phyloP scores from a whole-genome alignment of 1,140 invertebrate species.

The Lamellibrachia luymesi region DNA sequence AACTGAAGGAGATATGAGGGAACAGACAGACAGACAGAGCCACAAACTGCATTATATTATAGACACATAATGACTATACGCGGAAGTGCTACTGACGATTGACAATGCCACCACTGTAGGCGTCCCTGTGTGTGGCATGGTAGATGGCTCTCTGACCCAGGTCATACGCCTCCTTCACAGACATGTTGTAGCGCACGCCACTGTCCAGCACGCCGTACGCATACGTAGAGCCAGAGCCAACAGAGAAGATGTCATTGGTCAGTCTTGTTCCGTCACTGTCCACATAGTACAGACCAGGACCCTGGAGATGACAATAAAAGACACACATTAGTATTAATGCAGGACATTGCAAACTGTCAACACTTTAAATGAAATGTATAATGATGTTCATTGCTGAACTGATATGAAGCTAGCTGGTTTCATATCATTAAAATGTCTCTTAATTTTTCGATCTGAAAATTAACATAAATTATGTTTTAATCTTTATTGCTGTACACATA shows the following conservation, averaged over 20 bases:
- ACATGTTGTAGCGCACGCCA: conserved; percentile 78
- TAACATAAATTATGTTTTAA: too few species aligned
- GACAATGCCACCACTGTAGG: conserved; percentile 93
- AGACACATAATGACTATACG: background rate
- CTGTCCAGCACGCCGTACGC: conserved; percentile 95
- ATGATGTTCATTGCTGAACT: background rate
- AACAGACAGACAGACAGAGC: too few species aligned
- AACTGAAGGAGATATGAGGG: too few species aligned
- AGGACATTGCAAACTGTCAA: background rate
- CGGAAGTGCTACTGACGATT: conserved; percentile 64
- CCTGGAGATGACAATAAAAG: conserved; percentile 60
- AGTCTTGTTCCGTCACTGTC: conserved; percentile 92
- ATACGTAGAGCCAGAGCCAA: conserved; percentile 95
- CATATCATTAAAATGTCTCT: background rate
- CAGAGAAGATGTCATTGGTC: conserved; percentile 90
- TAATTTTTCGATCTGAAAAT: too few species aligned
- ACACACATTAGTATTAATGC: too few species aligned
- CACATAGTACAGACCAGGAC: conserved; percentile 93
- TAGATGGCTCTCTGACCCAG: conserved; percentile 91
- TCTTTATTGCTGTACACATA: too few species aligned
- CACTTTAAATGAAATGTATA: background rate
- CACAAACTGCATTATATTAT: too few species aligned
- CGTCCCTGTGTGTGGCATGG: conserved; percentile 95
- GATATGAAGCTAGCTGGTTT: background rate
- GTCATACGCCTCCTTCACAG: conserved; percentile 88